Percentiles rank a stretch among this genome's conserved stretches.
phyloP scores from a whole-genome alignment of 1,140 invertebrate species.

The Anoplophora glabripennis region DNA sequence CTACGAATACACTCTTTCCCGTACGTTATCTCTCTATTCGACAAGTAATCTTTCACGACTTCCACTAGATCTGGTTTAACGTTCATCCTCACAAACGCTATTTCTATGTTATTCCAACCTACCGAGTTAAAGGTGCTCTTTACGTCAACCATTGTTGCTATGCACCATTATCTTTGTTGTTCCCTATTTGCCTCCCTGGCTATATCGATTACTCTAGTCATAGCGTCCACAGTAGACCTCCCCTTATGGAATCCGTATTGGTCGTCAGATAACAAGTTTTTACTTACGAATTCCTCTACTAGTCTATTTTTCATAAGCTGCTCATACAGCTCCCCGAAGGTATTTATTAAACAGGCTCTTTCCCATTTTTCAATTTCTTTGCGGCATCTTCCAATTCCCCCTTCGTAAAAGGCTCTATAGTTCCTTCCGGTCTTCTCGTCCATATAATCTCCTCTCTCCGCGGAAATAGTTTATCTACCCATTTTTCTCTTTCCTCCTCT shows the following conservation, averaged over 20 bases:
- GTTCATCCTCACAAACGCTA: background rate
- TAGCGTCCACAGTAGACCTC: conserved; percentile 40
- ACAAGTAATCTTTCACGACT: background rate
- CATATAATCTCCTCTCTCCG: too few relatives aligned
- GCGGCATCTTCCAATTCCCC: too few relatives aligned
- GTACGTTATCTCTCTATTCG: background rate
- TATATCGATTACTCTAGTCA: too few relatives aligned
- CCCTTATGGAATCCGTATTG: conserved; percentile 46
- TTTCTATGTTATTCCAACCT: conserved; percentile 5
- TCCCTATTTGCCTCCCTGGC: too few relatives aligned
- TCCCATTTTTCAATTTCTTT: too few relatives aligned
- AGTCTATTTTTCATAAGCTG: conserved; percentile 15
- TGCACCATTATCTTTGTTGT: background rate
- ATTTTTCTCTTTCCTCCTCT: too few relatives aligned
- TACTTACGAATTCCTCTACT: conserved; percentile 19
- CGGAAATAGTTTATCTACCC: too few relatives aligned
- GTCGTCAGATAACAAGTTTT: conserved; percentile 21
- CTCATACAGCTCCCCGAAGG: conserved; percentile 2
- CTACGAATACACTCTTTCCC: conserved; percentile 8
- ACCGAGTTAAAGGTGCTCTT: conserved; percentile 17
- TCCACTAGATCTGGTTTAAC: background rate
- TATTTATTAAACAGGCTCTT: too few relatives aligned
- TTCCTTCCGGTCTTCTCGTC: too few relatives aligned
- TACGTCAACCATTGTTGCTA: conserved; percentile 10
- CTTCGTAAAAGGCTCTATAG: too few relatives aligned